A percentile compares a stretch with the other conserved stretches of the same genome.
Conservation (phyloP, 2,113 vertebrate species). For the Falcunculus frontatus region DNA sequence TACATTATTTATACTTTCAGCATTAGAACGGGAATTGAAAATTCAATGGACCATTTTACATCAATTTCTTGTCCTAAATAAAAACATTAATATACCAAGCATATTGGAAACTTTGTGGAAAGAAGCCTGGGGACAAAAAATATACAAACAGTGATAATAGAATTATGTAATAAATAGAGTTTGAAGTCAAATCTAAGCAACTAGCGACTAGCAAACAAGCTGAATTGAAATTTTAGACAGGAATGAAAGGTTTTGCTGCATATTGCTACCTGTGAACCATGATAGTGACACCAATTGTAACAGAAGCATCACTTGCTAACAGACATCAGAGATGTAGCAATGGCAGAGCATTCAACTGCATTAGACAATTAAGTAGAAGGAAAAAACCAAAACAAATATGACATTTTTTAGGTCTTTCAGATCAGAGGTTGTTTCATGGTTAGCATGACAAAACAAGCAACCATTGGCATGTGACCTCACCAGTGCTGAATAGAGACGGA, state of each 20-base stretch:
- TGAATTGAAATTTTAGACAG: neutral
- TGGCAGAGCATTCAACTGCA: neutral
- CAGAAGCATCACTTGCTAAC: neutral
- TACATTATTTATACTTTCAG: neutral
- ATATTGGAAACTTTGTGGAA: neutral
- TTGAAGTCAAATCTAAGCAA: neutral
- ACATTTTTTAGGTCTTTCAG: neutral
- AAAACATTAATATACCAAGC: neutral
- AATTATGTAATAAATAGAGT: neutral
- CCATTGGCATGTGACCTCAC: neutral
- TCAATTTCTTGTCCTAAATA: neutral
- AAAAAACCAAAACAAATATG: neutral
- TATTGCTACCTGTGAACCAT: neutral
- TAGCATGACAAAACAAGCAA: neutral
- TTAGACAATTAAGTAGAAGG: neutral
- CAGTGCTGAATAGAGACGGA: neutral
- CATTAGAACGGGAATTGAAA: neutral
- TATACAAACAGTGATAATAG: neutral
- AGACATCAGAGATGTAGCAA: neutral
- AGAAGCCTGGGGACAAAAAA: neutral
- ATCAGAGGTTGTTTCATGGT: neutral
- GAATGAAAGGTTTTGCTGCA: neutral
- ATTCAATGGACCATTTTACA: neutral
- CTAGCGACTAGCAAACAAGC: neutral
- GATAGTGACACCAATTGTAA: neutral